Conservation (phyloP, 2,113 vertebrate species). For the Spea multiplicata region DNA sequence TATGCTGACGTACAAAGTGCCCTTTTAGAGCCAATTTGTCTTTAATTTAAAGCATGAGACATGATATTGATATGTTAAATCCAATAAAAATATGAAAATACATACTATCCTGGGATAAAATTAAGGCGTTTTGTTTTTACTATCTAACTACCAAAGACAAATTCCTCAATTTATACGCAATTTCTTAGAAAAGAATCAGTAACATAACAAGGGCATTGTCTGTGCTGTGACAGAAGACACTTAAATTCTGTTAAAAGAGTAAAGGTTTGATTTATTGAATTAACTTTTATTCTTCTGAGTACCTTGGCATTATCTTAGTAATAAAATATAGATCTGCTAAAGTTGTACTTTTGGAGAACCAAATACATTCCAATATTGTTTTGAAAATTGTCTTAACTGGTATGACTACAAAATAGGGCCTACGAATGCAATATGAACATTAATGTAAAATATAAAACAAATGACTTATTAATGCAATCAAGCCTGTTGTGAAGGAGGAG, state of each 20-base stretch:
- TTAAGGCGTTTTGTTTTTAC: slow-evolving; percentile 23
- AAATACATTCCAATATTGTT: too few relatives aligned
- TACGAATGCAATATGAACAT: too few relatives aligned
- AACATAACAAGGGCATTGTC: slow-evolving; percentile 15
- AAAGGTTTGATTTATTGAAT: background rate
- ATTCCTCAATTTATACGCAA: slow-evolving; percentile 21
- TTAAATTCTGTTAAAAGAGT: background rate
- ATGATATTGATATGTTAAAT: slow-evolving; percentile 44
- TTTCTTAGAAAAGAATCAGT: slow-evolving; percentile 21
- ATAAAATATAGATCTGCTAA: too few relatives aligned
- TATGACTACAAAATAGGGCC: too few relatives aligned
- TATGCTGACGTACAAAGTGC: slow-evolving; percentile 45
- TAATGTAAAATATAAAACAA: too few relatives aligned
- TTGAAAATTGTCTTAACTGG: too few relatives aligned
- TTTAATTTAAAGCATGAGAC: slow-evolving; percentile 38
- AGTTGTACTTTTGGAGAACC: too few relatives aligned
- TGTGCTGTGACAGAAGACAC: background rate
- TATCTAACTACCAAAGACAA: slow-evolving; percentile 21
- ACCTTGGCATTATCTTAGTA: background rate
- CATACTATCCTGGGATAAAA: slow-evolving; percentile 41
- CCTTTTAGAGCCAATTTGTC: slow-evolving; percentile 38
- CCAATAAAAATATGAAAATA: slow-evolving; percentile 41
- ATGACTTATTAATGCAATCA: too few relatives aligned
- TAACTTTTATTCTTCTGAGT: background rate
- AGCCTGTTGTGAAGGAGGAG: too few relatives aligned